A percentile compares a stretch with the other conserved stretches of the same genome.
phyloP scores from a whole-genome alignment of 2,113 vertebrate genomes.

The Vidua macroura region DNA sequence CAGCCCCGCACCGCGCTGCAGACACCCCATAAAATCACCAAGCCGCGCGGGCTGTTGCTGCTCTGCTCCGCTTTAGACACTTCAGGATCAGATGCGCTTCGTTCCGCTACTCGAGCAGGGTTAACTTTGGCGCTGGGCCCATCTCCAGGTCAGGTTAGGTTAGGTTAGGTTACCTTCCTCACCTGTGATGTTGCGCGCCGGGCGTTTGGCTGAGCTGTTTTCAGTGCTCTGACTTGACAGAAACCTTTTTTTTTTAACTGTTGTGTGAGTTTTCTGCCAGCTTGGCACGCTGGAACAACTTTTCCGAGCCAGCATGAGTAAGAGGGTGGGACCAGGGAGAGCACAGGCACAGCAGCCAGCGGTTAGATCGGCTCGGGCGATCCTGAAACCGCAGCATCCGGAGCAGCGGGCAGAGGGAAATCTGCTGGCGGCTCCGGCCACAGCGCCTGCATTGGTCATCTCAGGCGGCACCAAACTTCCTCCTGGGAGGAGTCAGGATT shows the following conservation, averaged over 20 bases:
- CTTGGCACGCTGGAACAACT: slow-evolving; percentile 25
- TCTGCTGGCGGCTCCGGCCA: background rate
- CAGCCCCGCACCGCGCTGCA: fast-evolving
- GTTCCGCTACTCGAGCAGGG: background rate
- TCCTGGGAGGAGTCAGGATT: background rate
- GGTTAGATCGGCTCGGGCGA: background rate
- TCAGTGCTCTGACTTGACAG: background rate
- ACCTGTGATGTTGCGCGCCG: background rate
- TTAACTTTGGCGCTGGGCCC: background rate
- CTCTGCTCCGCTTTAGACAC: background rate
- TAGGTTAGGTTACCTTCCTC: background rate
- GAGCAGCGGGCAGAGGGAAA: background rate
- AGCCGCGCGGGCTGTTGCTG: background rate
- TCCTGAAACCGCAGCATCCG: background rate
- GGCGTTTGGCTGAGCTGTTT: background rate
- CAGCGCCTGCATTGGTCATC: background rate
- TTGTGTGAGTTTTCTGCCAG: slow-evolving; percentile 1
- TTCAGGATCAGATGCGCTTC: fast-evolving
- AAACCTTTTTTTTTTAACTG: background rate
- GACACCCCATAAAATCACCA: fast-evolving
- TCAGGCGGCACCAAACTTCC: background rate
- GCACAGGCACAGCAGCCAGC: background rate
- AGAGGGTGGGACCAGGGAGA: slow-evolving; percentile 47
- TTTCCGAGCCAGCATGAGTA: slow-evolving; percentile 29
- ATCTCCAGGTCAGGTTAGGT: background rate